These are phyloP conservation scores for Cosmia trapezina DNA, from an alignment of 2,888 invertebrate species.

Conservation along the genomic window DNA sequence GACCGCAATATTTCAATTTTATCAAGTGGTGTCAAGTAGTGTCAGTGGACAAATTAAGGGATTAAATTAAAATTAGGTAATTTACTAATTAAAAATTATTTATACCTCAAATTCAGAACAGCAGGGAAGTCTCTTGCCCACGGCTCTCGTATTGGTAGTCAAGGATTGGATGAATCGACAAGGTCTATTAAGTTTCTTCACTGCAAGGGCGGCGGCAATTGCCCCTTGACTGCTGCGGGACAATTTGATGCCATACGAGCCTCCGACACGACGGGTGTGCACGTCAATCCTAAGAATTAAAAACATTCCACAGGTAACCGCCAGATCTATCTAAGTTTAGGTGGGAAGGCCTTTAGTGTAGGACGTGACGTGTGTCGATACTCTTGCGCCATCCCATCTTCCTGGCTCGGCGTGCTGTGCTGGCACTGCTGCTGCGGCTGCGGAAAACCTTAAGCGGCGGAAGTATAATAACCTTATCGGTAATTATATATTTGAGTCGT, in stretches of 20 bases:
- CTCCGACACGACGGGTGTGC: slow-evolving; percentile 77
- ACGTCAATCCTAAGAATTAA: slow-evolving; percentile 91
- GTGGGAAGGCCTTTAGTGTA: too few species aligned
- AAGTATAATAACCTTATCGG: too few species aligned
- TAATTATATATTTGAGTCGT: too few species aligned
- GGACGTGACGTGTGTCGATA: too few species aligned
- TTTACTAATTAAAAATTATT: background rate
- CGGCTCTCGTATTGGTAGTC: slow-evolving; percentile 91
- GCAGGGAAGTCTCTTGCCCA: slow-evolving; percentile 89
- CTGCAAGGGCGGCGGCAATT: slow-evolving; percentile 92
- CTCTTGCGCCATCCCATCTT: too few species aligned
- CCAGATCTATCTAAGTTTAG: background rate
- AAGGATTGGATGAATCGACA: slow-evolving; percentile 92
- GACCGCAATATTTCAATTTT: background rate
- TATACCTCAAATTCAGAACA: slow-evolving; percentile 86
- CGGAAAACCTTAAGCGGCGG: too few species aligned
- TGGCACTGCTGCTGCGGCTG: too few species aligned
- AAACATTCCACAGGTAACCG: background rate
- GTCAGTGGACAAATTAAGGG: background rate
- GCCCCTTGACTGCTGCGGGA: slow-evolving; percentile 89
- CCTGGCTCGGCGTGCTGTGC: too few species aligned
- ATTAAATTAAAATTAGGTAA: background rate
- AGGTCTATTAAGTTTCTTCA: slow-evolving; percentile 90
- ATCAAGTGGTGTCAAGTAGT: too few species aligned
- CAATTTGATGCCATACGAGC: slow-evolving; percentile 93